Evolutionary conservation across 2,113 vertebrate species (phyloP).

Genomic region (Odocoileus virginianus): DNA sequence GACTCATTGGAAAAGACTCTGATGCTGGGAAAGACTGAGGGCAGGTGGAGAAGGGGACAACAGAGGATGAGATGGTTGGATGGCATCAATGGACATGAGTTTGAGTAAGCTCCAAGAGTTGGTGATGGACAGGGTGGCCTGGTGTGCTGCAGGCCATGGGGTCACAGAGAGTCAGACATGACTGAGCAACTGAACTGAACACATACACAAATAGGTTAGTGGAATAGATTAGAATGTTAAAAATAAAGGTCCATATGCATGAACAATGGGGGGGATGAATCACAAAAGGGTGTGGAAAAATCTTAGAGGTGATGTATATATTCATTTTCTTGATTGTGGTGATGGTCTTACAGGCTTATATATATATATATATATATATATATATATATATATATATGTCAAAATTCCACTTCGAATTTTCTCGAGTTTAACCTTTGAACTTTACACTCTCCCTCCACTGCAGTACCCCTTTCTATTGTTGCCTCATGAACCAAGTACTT

Average conservation of each 20-base stretch:
- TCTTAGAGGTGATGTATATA: neutral
- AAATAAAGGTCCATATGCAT: neutral
- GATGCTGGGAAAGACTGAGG: neutral
- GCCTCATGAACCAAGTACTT: neutral
- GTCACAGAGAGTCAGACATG: neutral
- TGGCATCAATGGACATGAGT: neutral
- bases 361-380: no score
- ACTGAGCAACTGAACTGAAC: neutral
- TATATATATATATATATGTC: no score
- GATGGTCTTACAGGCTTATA: neutral
- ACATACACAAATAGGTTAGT: neutral
- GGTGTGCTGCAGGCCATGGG: neutral
- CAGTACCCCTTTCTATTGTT: neutral
- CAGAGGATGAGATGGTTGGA: neutral
- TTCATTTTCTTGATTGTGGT: neutral
- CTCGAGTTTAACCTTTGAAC: neutral
- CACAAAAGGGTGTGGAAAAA: neutral
- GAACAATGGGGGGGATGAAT: neutral
- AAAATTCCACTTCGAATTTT: neutral
- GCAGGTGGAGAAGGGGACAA: neutral
- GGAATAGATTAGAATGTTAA: neutral
- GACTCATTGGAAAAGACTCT: neutral
- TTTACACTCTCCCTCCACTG: accelerated
- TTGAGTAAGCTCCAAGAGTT: neutral
- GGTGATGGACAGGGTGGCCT: neutral